Conservation (phyloP, 64 coral and sea anemone species). For the Stylophora pistillata region DNA sequence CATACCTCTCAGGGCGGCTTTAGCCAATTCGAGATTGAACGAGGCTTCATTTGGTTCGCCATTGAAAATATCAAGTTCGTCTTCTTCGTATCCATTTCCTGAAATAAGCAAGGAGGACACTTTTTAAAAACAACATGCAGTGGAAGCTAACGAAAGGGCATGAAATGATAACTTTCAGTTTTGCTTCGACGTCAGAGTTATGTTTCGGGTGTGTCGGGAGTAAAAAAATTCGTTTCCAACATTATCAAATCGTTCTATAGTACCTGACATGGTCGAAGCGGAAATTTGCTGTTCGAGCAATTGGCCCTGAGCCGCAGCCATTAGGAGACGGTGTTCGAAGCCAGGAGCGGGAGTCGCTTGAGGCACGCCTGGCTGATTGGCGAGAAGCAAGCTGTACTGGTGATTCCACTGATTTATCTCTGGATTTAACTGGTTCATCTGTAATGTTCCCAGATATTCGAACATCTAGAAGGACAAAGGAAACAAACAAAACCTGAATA, state of each 20-base stretch:
- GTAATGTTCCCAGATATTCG: not conserved
- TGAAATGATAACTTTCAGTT: not conserved
- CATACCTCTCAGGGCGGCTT: not conserved
- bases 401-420: not conserved
- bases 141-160: not conserved
- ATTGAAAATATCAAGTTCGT: not conserved
- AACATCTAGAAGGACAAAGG: not conserved
- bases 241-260: not conserved
- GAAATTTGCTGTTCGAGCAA: not conserved
- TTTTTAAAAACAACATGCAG: not conserved
- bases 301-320: not conserved
- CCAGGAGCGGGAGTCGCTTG: constrained; percentile 12
- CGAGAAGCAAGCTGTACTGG: not conserved
- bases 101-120: not conserved
- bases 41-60: not conserved
- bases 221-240: not conserved
- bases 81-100: not conserved
- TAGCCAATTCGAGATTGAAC: not conserved
- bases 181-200: not conserved
- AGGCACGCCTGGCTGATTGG: constrained; percentile 8
- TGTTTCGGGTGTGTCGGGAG: not conserved
- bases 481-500: not conserved
- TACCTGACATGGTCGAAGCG: not conserved
- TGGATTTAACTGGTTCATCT: not conserved
- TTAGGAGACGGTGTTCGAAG: not conserved